Evolutionary conservation across 2,797 vertebrate species (phyloP), one percentile per base, ranked within the genome.

Genomic region (Betta splendens): DNA sequence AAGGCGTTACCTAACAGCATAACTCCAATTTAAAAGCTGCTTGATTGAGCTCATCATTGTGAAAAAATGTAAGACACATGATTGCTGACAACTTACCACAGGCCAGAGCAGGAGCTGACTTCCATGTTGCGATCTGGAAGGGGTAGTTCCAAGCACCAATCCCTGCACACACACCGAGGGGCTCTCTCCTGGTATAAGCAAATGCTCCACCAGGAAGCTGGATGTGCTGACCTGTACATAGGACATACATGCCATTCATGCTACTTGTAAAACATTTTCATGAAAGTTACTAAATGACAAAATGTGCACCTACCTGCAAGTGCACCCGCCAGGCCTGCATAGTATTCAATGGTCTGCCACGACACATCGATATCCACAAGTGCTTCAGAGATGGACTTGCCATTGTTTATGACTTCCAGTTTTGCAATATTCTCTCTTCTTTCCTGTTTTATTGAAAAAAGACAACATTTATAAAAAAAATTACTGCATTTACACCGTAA

Each of bases 121-220:
- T 99, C 94, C 89, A 95, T 2, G 88, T 77, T 21, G 96, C 95
- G 1, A 95, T 91, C 90, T 94, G 95, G 74, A 99, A 97, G 42
- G 98, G 98, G 70, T 94, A 99, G 81, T 99, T 99, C 93, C 93
- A 99, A 0, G 98, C 97, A 12, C 97, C 96, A 6, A 99, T 99
- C 3, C 97, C 97, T 31, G 84, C 95, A 38, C 98, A 99, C 31
- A 99, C 96, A 0, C 98, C 97, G 0, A 99, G 92, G 0, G 97
- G 92, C 58, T 99, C 98, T 72, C 96, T 91, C 25, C 95, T 90
- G 33, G 96, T 96, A 51, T 98, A 99, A 0, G 93, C 96, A 64
- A 99, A 99, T 2, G 93, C 89, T 28, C 95, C 95, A 0, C 94
- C 93, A 0, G 95, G 87, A 28, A 99, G 95, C 53, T 98, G 96